Evolutionary conservation across 2,113 vertebrate genomes (phyloP).

Genomic region (Pungitius pungitius): DNA sequence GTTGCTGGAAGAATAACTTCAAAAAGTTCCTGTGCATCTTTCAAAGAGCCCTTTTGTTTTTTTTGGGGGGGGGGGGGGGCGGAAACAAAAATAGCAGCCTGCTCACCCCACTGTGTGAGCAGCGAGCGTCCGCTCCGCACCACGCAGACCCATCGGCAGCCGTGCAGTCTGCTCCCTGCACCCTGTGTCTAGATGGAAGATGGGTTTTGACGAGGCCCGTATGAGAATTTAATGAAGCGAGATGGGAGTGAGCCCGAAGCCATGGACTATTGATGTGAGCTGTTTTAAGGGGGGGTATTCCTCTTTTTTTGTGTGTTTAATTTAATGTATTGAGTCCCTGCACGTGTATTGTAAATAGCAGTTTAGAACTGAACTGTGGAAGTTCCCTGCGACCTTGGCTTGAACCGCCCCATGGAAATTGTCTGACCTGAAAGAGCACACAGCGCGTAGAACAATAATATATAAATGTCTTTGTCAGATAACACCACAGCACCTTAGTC

Average conservation of each 20-base stretch:
- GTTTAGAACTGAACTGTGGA: neutral
- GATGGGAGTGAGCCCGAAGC: conserved; percentile 70
- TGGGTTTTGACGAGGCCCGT: conserved; percentile 76
- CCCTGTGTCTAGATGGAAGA: conserved; percentile 71
- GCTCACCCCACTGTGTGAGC: conserved; percentile 53
- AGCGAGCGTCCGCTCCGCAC: conserved; percentile 46
- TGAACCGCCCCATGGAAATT: conserved; percentile 45
- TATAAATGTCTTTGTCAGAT: conserved; percentile 53
- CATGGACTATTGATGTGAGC: conserved; percentile 61
- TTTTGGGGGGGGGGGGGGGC: no score
- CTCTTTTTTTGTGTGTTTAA: conserved; percentile 49
- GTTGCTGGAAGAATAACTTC: conserved; percentile 56
- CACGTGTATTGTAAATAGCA: conserved; percentile 9
- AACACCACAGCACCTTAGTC: conserved; percentile 34
- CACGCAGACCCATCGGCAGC: conserved; percentile 42
- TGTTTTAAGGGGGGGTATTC: conserved; percentile 70
- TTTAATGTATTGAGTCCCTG: conserved; percentile 33
- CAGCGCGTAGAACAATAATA: conserved; percentile 31
- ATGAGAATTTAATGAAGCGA: conserved; percentile 80
- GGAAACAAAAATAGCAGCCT: conserved; percentile 57
- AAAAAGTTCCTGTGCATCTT: conserved; percentile 53
- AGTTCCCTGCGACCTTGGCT: conserved; percentile 17
- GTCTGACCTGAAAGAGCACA: conserved; percentile 50
- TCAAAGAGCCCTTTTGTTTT: conserved; percentile 48
- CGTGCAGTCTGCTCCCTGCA: conserved; percentile 46